Conservation (phyloP, 2,797 vertebrate genomes). For the Cuculus canorus region DNA sequence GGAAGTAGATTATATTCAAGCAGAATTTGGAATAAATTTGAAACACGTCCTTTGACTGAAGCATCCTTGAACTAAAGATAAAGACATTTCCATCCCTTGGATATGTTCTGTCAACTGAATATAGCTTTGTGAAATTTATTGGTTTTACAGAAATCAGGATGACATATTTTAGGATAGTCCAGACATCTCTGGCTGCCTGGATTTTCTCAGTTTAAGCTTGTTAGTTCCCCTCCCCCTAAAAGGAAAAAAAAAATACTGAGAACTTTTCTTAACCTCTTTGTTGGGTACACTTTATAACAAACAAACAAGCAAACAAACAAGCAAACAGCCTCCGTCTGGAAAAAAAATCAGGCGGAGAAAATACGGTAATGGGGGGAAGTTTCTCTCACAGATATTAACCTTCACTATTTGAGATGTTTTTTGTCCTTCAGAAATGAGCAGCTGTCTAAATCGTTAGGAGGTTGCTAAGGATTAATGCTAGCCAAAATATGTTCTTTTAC, state of each 20-base stretch:
- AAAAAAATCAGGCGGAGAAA: not conserved
- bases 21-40: not conserved
- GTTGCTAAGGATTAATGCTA: conserved; percentile 74
- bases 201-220: not conserved
- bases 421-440: conserved; percentile 74
- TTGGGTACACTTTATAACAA: not conserved
- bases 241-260: not conserved
- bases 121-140: conserved; percentile 10
- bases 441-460: conserved; percentile 82
- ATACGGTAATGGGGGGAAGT: not conserved
- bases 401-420: conserved; percentile 69
- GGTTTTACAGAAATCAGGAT: not conserved
- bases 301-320: conserved; percentile 35
- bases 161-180: not conserved
- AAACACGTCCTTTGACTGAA: not conserved
- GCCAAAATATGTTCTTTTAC: conserved; percentile 69
- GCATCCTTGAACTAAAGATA: not conserved
- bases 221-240: not conserved
- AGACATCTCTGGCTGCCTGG: not conserved
- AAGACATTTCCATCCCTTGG: not conserved
- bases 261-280: not conserved
- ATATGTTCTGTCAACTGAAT: conserved; percentile 5
- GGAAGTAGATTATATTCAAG: not conserved
- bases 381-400: conserved; percentile 29
- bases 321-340: not conserved